These are phyloP conservation scores for Malurus leucopterus DNA, from an alignment of 2,797 vertebrate genomes.

Conservation along the genomic window DNA sequence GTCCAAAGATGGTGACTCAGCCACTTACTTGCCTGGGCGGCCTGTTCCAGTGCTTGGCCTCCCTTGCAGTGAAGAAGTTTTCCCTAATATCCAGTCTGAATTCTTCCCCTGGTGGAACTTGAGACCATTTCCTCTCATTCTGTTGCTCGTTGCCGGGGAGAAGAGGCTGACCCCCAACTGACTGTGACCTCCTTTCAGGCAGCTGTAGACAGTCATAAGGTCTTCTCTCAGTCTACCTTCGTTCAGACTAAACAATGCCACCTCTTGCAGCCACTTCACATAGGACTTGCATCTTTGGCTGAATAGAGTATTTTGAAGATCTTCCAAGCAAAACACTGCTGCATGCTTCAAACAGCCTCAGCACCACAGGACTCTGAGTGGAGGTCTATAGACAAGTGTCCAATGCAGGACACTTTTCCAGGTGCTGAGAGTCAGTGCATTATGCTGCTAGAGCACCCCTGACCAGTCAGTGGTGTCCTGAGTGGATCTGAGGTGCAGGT, in stretches of 20 bases:
- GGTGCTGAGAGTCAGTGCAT: not conserved
- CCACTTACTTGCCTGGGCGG: not conserved
- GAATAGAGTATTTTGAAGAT: not conserved
- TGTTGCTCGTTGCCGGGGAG: not conserved
- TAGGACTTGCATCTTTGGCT: not conserved
- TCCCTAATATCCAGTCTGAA: not conserved
- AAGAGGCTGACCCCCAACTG: fast-evolving
- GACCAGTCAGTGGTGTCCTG: not conserved
- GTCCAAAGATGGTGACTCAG: not conserved
- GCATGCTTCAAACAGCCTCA: not conserved
- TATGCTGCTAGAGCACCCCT: not conserved
- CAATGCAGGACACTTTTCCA: not conserved
- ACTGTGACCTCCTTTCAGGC: not conserved
- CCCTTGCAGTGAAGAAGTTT: not conserved
- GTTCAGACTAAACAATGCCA: not conserved
- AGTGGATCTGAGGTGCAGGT: not conserved
- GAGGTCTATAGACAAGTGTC: not conserved
- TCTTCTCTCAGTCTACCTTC: not conserved
- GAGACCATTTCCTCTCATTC: not conserved
- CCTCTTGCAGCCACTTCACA: not conserved
- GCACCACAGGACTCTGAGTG: not conserved
- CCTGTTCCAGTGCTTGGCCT: not conserved
- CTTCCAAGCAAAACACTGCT: not conserved
- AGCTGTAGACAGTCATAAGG: not conserved
- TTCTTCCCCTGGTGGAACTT: not conserved